Base-by-base conservation (phyloP, 2,797 vertebrate species). In the Harpagifer antarcticus region DNA sequence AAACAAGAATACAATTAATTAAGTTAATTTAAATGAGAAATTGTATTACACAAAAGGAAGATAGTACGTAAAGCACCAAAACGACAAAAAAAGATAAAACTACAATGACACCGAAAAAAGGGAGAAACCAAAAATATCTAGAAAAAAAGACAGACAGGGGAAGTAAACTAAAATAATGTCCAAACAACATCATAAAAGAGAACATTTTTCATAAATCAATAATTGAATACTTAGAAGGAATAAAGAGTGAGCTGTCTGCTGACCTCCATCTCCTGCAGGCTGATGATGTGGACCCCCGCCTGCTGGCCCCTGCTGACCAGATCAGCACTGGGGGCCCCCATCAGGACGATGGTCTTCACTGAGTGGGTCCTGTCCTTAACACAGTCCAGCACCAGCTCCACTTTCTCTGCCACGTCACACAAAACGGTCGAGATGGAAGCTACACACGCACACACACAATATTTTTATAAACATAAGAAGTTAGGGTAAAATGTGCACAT, bases 321-420 rank as follows among this genome's bases (percentile, higher is more conserved):
- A 11, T 96, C 95, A 0, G 5, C 31, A 9, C 94, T 90, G 45
- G 94, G 96, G 20, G 89, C 57, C 74, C 98, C 96, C 94, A 99
- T 98, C 1, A 99, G 52, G 17, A 98, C 80, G 14, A 99, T 86
- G 57, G 90, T 96, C 80, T 92, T 96, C 71, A 99, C 88, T 0
- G 93, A 77, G 37, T 94, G 92, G 37, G 95, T 80, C 48, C 86
- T 93, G 55, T 93, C 95, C 74, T 94, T 93, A 3, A 95, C 85
- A 48, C 93, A 92, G 12, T 95, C 91, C 76, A 99, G 79, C 23
- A 99, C 85, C 77, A 96, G 64, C 20, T 78, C 87, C 47, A 92
- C 97, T 88, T 98, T 99, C 1, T 96, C 96, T 10, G 71, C 74
- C 55, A 95, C 94, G 71, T 99, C 98, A 66, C 96, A 98, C 88